Conservation (phyloP, 1,140 invertebrate species). For the Chrysomallon squamiferum region DNA sequence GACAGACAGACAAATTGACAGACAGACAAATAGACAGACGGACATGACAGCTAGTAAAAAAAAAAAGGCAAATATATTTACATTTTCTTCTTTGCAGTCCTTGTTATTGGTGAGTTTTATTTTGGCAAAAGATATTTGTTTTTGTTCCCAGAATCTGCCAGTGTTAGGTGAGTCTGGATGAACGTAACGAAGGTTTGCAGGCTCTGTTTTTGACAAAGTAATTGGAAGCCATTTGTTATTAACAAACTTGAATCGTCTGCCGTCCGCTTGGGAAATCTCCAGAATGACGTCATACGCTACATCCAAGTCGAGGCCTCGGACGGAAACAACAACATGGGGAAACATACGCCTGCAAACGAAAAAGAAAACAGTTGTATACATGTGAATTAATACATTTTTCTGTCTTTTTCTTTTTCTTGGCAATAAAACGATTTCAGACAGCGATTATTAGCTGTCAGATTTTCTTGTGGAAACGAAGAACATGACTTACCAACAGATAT, state of each 20-base stretch:
- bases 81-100: conserved; percentile 27
- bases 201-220: conserved; percentile 68
- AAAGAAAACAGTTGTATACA: no score
- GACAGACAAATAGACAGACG: no score
- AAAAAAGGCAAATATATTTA: conserved; percentile 16
- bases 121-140: conserved; percentile 90
- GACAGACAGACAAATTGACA: no score
- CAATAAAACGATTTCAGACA: no score
- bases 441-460: no score
- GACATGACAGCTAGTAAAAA: no score
- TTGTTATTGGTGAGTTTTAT: conserved; percentile 92
- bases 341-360: conserved; percentile 35
- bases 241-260: conserved; percentile 32
- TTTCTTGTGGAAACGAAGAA: no score
- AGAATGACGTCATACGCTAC: conserved; percentile 21
- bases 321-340: conserved; percentile 23
- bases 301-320: conserved; percentile 19
- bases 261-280: conserved; percentile 25
- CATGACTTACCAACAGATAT: no score
- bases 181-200: conserved; percentile 85
- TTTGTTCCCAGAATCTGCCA: conserved; percentile 94
- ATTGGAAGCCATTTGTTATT: conserved; percentile 30
- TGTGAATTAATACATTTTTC: no score
- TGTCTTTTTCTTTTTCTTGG: no score
- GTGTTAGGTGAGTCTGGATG: conserved; percentile 95